Evolutionary conservation across 2,888 invertebrate genomes (phyloP).

Genomic region (Lamellibrachia columna): DNA sequence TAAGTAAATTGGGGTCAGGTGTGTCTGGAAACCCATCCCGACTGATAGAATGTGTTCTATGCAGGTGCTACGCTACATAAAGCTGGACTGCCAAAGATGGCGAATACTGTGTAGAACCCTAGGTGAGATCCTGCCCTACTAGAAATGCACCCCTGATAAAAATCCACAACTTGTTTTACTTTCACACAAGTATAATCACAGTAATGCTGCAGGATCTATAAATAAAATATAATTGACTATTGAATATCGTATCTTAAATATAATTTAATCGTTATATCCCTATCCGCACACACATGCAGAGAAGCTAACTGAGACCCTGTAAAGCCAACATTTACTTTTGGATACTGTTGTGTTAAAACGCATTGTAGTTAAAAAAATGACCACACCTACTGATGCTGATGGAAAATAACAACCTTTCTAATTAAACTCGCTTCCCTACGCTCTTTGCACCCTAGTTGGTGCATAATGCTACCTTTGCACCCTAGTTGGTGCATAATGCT

Average conservation of each 20-base stretch:
- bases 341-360: no score
- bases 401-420: no score
- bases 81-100: neutral
- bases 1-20: neutral
- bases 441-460: neutral
- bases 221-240: neutral
- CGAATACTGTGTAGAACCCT: neutral
- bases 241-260: neutral
- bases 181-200: neutral
- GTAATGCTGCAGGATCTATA: neutral
- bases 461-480: neutral
- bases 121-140: neutral
- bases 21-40: neutral
- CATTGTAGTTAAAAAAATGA: no score
- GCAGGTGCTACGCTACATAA: neutral
- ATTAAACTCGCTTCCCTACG: no score
- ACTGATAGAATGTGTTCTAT: neutral
- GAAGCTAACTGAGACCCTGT: no score
- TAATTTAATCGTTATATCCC: neutral
- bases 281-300: no score
- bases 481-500: neutral
- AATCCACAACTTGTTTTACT: neutral
- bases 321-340: no score
- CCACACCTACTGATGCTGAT: no score
- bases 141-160: neutral